phyloP scores from a whole-genome alignment of 64 coral and sea anemone species.

The Acropora tenuis region DNA sequence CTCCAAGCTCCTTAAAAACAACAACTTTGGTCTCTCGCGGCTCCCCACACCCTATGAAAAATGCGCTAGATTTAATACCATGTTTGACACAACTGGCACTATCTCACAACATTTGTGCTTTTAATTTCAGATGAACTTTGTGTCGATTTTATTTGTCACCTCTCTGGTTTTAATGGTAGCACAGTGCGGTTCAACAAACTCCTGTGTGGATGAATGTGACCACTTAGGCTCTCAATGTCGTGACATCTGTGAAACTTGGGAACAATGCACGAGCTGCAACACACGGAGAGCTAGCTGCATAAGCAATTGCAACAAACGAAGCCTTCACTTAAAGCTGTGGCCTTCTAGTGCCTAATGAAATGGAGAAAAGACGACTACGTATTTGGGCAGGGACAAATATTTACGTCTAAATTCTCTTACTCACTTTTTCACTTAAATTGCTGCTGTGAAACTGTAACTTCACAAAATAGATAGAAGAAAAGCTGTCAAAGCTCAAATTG shows the following conservation, averaged over 20 bases:
- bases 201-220: not conserved
- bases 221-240: not conserved
- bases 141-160: not conserved
- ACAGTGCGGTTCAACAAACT: not conserved
- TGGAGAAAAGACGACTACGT: not conserved
- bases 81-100: too few species aligned
- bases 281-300: not conserved
- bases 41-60: too few species aligned
- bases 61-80: too few species aligned
- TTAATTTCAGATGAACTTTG: not conserved
- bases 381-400: not conserved
- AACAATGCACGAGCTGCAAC: not conserved
- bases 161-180: not conserved
- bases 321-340: not conserved
- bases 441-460: not conserved
- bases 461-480: not conserved
- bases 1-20: too few species aligned
- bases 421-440: not conserved
- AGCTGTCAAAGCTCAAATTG: not conserved
- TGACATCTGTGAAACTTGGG: not conserved
- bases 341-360: not conserved
- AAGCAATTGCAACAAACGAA: not conserved
- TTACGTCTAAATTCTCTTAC: not conserved
- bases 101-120: not conserved
- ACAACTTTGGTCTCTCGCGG: too few species aligned